Evolutionary conservation across 2,888 invertebrate genomes (phyloP).

Genomic region (Synanthedon tipuliformis): DNA sequence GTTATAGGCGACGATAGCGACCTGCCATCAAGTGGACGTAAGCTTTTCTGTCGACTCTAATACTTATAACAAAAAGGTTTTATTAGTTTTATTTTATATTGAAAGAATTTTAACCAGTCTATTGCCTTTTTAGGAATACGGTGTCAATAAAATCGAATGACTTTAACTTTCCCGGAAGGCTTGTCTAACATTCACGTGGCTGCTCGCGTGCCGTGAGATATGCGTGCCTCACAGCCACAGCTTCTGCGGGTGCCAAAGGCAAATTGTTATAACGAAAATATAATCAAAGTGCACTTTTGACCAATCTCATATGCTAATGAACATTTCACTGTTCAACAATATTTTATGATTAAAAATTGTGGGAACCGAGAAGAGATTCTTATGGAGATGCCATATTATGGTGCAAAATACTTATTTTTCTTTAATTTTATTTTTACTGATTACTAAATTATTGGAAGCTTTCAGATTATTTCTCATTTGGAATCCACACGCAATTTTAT

Average conservation of each 20-base stretch:
- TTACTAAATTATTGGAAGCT: too few species aligned
- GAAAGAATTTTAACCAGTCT: too few species aligned
- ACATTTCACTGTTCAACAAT: background rate
- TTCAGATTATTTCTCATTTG: too few species aligned
- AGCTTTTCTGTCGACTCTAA: too few species aligned
- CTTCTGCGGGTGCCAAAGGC: conserved; percentile 53
- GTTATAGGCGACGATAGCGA: too few species aligned
- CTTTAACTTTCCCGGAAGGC: conserved; percentile 36
- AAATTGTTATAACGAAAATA: conserved; percentile 2
- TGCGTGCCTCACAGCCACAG: conserved; percentile 33
- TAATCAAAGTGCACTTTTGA: background rate
- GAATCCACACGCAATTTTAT: too few species aligned
- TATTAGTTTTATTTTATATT: too few species aligned
- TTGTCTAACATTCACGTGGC: conserved; percentile 30
- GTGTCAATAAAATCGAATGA: conserved; percentile 8
- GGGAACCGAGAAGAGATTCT: conserved; percentile 1
- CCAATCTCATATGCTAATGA: background rate
- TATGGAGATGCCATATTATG: background rate
- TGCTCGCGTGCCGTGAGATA: conserved; percentile 36
- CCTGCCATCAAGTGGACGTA: too few species aligned
- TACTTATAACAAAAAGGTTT: too few species aligned
- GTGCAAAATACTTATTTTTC: too few species aligned
- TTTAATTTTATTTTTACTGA: too few species aligned
- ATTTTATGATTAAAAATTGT: background rate
- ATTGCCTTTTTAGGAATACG: too few species aligned